A percentile compares a stretch with the other conserved stretches of the same genome.
These are phyloP conservation scores for Anolis apletophallus DNA, from an alignment of 2,797 vertebrate genomes.

Conservation along the genomic window DNA sequence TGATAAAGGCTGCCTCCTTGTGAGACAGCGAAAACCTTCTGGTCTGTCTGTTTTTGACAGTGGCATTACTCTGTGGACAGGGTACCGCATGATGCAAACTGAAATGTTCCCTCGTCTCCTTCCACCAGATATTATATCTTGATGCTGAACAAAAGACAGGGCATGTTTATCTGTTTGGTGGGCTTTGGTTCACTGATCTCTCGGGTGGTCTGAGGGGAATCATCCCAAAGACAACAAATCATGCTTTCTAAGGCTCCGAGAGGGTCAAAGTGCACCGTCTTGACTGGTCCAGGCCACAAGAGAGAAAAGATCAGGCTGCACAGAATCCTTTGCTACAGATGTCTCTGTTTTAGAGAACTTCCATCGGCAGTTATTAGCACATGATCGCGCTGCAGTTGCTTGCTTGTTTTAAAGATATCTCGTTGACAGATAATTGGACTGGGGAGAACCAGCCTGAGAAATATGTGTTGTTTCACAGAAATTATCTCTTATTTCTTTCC, in stretches of 20 bases:
- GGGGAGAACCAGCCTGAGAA: neutral
- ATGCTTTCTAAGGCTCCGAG: constrained; percentile 53
- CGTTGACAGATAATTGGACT: neutral
- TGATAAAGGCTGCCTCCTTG: neutral
- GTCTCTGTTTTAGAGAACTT: constrained; percentile 46
- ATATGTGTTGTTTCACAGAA: neutral
- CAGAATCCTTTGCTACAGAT: constrained; percentile 56
- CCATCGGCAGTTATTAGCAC: neutral
- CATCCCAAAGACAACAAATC: constrained; percentile 60
- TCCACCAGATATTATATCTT: constrained; percentile 55
- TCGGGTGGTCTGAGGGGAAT: constrained; percentile 61
- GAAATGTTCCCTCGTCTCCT: constrained; percentile 53
- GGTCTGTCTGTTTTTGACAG: constrained; percentile 19
- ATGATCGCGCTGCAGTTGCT: constrained; percentile 45
- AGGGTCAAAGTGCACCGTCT: constrained; percentile 65
- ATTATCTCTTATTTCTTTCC: neutral
- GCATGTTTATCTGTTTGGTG: constrained; percentile 63
- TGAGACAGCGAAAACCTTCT: neutral
- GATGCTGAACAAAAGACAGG: constrained; percentile 58
- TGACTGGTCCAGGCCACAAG: constrained; percentile 60
- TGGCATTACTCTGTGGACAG: constrained; percentile 4
- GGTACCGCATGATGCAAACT: neutral
- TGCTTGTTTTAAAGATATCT: neutral
- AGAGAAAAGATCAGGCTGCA: constrained; percentile 70
- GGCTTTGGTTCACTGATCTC: constrained; percentile 61